Evolutionary conservation across 2,113 vertebrate genomes (phyloP).

Genomic region (Tamias sibiricus): DNA sequence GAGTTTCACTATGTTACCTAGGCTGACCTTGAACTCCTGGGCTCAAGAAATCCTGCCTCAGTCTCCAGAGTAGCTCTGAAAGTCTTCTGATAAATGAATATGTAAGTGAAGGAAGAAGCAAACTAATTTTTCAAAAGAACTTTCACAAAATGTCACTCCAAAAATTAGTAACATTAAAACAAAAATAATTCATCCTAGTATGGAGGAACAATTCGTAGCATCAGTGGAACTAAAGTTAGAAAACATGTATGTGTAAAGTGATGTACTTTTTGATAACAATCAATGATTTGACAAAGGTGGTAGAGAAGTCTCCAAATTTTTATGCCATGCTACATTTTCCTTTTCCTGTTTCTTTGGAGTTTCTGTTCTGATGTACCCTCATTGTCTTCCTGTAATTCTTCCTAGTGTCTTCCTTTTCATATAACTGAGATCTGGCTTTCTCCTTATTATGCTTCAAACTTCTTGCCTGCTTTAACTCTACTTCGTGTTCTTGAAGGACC

Average conservation of each 20-base stretch:
- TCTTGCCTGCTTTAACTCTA: not conserved
- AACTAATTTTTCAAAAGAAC: not conserved
- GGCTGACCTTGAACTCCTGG: not conserved
- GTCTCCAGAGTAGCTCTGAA: not conserved
- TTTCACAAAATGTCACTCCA: constrained; percentile 24
- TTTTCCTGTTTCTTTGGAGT: constrained; percentile 53
- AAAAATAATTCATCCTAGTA: not conserved
- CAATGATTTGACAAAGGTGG: not conserved
- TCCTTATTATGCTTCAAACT: not conserved
- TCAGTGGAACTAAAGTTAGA: not conserved
- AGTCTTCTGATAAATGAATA: not conserved
- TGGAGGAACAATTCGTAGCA: constrained; percentile 17
- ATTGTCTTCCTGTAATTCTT: not conserved
- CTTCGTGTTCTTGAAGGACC: not conserved
- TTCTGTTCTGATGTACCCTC: not conserved
- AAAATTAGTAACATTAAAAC: not conserved
- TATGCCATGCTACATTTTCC: not conserved
- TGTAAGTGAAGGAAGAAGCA: constrained; percentile 15
- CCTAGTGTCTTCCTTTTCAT: not conserved
- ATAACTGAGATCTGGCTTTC: constrained; percentile 12
- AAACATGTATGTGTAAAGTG: not conserved
- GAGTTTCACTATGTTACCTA: not conserved
- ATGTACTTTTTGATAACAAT: not conserved
- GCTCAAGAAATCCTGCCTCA: too few species aligned
- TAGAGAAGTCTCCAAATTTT: constrained; percentile 1